Evolutionary conservation across 2,113 vertebrate genomes (phyloP).

Genomic region (Trogon melanurus): DNA sequence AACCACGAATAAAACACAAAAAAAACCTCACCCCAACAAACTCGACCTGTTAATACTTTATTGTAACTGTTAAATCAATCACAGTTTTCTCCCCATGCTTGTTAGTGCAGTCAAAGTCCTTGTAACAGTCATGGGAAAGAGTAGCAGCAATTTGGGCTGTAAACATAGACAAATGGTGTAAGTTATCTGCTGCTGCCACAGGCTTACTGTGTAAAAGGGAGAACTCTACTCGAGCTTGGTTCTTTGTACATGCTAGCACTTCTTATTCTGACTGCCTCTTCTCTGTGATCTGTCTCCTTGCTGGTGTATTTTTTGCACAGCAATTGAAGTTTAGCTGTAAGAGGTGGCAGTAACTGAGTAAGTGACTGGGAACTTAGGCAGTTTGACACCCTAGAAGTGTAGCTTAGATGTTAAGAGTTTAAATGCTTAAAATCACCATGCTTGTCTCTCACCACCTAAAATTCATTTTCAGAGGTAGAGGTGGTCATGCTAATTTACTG

Average conservation of each 20-base stretch:
- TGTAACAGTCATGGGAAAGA: rapidly evolving
- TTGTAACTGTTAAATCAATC: not conserved
- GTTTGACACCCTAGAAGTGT: not conserved
- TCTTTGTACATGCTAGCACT: not conserved
- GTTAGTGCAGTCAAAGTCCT: too few species aligned
- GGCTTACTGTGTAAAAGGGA: too few species aligned
- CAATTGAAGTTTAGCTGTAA: not conserved
- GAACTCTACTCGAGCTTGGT: too few species aligned
- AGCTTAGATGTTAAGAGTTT: not conserved
- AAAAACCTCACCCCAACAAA: too few species aligned
- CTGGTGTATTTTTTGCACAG: not conserved
- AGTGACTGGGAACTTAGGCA: not conserved
- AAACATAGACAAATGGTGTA: not conserved
- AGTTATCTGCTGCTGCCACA: not conserved
- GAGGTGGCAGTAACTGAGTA: not conserved
- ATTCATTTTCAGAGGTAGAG: not conserved
- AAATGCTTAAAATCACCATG: not conserved
- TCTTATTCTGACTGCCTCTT: not conserved
- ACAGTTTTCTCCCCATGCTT: not conserved
- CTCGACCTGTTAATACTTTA: not conserved
- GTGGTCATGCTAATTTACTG: not conserved
- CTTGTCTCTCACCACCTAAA: not conserved
- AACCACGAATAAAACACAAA: not conserved
- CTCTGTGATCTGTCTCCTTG: not conserved
- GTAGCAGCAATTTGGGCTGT: not conserved